These are phyloP conservation scores for Drosophila tani DNA, from an alignment of 1,140 invertebrate genomes.

Conservation along the genomic window DNA sequence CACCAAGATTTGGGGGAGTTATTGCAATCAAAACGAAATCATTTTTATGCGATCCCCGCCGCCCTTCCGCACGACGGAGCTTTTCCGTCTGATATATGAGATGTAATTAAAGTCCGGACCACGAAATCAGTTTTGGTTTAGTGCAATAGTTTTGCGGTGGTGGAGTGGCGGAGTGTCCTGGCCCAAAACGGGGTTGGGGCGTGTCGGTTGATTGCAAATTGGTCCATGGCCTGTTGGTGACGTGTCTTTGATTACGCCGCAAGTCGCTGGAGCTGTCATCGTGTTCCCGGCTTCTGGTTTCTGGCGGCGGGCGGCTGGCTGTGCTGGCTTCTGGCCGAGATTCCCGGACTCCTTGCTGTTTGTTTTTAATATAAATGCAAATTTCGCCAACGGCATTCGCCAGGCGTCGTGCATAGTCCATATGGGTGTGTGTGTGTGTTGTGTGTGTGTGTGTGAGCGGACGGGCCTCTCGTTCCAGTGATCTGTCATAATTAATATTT, in stretches of 20 bases:
- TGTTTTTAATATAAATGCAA: slow-evolving; percentile 84
- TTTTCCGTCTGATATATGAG: slow-evolving; percentile 77
- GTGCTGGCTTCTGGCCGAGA: slow-evolving; percentile 39
- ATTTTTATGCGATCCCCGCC: slow-evolving; percentile 69
- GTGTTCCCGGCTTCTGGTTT: slow-evolving; percentile 35
- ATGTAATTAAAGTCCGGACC: slow-evolving; percentile 80
- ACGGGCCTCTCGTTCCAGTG: slow-evolving; percentile 11
- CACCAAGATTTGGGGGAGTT: slow-evolving; percentile 57
- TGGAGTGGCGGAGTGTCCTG: slow-evolving; percentile 6
- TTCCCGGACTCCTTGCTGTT: slow-evolving; percentile 60
- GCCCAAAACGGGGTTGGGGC: neutral
- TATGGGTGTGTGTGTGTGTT: slow-evolving; percentile 34
- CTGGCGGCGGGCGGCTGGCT: slow-evolving; percentile 20
- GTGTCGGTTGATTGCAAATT: slow-evolving; percentile 61
- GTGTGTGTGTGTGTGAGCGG: neutral
- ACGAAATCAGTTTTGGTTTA: slow-evolving; percentile 74
- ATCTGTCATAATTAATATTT: slow-evolving; percentile 82
- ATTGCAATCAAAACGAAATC: slow-evolving; percentile 85
- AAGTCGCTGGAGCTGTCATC: slow-evolving; percentile 76
- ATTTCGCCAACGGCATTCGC: slow-evolving; percentile 71
- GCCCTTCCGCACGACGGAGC: slow-evolving; percentile 39
- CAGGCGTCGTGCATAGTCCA: slow-evolving; percentile 28
- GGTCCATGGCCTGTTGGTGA: slow-evolving; percentile 77
- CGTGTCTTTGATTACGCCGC: slow-evolving; percentile 81
- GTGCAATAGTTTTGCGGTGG: slow-evolving; percentile 58